Base-by-base conservation (phyloP, 30 jellyfish, hydroid and myxozoan species). In the Hydractinia echinata region DNA sequence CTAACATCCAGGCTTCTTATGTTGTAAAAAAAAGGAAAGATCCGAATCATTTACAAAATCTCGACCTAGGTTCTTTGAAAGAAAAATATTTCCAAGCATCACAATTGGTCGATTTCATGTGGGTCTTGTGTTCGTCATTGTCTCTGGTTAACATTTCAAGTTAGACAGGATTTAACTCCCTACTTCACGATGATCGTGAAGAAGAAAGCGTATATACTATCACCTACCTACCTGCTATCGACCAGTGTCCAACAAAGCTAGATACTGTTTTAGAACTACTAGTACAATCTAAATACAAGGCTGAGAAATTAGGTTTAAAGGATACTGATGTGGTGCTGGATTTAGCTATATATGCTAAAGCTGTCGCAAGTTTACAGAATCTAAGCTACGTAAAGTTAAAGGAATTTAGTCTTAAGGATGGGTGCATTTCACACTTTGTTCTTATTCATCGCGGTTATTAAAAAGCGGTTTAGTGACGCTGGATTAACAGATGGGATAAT, bases 291-390 rank as follows among this genome's bases (percentile, higher is more conserved):
- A 79, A 79, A 54, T 15, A 4, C 11, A 81, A 81, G 55, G 84
- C 88, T n/a, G 84, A 81, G 73, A n/a, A 8, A 7, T 53, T 81
- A 18, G 84, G 84, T 10, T 51, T 67, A 44, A 1, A 81, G 61
- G 88, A 81, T 50, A 81, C 85, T 10, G 84, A 81, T 66, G 58
- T 81, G 50, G 88, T 61, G 54, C 7, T 81, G 16, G 88, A 81
- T 72, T 81, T 62, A n/a, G n/a, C n/a, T n/a, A n/a, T n/a, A n/a
- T n/a, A n/a, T 51, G 88, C 88, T n/a, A 81, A 81, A 81, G 88
- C 88, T 4, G 54, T 81, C 55, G 88, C 61, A 81, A 16, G 61
- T 48, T 72, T 81, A 7, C 84, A 62, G 30, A 81, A 61, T 69
- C 88, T 84, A 62, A 51, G 21, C 8, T 72, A 81, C 53, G 51